These are phyloP conservation scores for Grus americana DNA, from an alignment of 2,113 vertebrate species.

Conservation along the genomic window DNA sequence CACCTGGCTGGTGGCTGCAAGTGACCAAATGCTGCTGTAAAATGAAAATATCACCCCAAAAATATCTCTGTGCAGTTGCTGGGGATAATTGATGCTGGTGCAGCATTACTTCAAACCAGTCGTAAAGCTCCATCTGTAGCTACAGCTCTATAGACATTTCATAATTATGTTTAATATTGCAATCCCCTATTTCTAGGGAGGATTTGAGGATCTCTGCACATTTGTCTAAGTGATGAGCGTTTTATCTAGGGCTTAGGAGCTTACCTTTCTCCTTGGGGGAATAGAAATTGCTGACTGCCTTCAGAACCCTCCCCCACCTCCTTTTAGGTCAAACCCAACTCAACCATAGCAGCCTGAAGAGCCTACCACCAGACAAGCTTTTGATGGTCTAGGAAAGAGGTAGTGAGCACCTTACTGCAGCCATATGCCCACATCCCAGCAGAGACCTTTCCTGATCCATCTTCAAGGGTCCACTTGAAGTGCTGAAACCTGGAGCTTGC, in stretches of 20 bases:
- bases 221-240: not conserved
- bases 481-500: not conserved
- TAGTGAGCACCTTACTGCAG: not conserved
- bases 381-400: not conserved
- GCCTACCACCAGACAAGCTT: not conserved
- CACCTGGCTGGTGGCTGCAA: constrained; percentile 21
- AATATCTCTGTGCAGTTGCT: constrained; percentile 17
- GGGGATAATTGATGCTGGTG: constrained; percentile 20
- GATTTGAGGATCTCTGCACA: not conserved
- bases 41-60: constrained; percentile 20
- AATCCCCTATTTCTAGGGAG: not conserved
- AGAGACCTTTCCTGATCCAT: not conserved
- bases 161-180: not conserved
- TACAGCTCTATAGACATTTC: not conserved
- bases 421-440: not conserved
- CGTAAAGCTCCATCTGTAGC: constrained; percentile 22
- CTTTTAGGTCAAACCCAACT: not conserved
- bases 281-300: not conserved
- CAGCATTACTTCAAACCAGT: constrained; percentile 23
- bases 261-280: not conserved
- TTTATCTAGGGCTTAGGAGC: constrained; percentile 16
- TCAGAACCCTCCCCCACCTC: not conserved
- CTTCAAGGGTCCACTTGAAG: not conserved
- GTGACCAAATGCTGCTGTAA: not conserved
- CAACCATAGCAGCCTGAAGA: not conserved